Conservation (phyloP, 2,888 invertebrate genomes). For the Aspidiotus destructor region DNA sequence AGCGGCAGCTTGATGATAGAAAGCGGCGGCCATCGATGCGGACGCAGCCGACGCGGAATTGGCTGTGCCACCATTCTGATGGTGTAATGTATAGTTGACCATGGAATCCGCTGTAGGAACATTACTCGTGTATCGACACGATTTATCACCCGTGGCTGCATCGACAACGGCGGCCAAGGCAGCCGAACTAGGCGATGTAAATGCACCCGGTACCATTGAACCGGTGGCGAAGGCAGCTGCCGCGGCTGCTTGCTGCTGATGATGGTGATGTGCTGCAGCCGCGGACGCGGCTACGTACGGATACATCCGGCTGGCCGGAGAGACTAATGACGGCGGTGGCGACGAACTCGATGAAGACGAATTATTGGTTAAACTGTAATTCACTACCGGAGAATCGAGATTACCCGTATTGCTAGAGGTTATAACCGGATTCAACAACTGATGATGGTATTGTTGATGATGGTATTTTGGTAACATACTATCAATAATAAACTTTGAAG, state of each 20-base stretch:
- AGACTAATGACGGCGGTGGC: slow-evolving; percentile 45
- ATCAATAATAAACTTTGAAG: slow-evolving; percentile 95
- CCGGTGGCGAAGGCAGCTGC: slow-evolving; percentile 56
- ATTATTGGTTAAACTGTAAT: slow-evolving; percentile 47
- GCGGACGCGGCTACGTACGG: slow-evolving; percentile 66
- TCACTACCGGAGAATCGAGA: slow-evolving; percentile 54
- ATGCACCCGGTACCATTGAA: slow-evolving; percentile 51
- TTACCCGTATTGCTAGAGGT: slow-evolving; percentile 53
- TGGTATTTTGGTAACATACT: slow-evolving; percentile 95
- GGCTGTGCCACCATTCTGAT: slow-evolving; percentile 59
- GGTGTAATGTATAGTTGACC: slow-evolving; percentile 64
- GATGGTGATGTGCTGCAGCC: slow-evolving; percentile 56
- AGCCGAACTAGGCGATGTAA: slow-evolving; percentile 48
- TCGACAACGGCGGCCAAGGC: slow-evolving; percentile 57
- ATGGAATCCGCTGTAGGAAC: slow-evolving; percentile 62
- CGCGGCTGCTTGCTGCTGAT: slow-evolving; percentile 59
- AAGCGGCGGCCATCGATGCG: slow-evolving; percentile 60
- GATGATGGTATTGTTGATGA: slow-evolving; percentile 60
- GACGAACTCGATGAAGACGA: slow-evolving; percentile 50
- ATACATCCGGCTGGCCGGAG: slow-evolving; percentile 68
- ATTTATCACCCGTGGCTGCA: slow-evolving; percentile 62
- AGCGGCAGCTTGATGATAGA: slow-evolving; percentile 75
- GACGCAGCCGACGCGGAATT: slow-evolving; percentile 61
- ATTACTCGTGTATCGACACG: slow-evolving; percentile 63
- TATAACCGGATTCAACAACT: slow-evolving; percentile 49